These are phyloP conservation scores for Thryonomys swinderianus DNA, from an alignment of 2,113 vertebrate genomes.

Conservation along the genomic window DNA sequence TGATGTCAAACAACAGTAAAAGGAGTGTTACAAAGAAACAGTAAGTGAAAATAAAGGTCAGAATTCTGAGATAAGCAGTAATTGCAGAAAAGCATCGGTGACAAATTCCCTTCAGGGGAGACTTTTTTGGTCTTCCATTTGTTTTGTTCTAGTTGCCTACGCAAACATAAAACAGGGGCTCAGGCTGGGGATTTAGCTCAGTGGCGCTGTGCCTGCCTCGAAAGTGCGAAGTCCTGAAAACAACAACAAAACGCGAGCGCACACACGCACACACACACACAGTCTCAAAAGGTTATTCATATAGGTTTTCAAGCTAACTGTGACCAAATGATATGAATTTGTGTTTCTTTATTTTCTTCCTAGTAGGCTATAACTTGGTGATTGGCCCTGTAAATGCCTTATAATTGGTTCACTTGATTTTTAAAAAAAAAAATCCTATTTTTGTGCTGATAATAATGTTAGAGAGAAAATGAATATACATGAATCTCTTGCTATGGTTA, in stretches of 20 bases:
- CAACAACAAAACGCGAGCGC: too few relatives aligned
- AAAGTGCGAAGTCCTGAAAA: too few relatives aligned
- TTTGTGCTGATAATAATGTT: background rate
- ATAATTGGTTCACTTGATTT: background rate
- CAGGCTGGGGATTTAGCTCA: too few relatives aligned
- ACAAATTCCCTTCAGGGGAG: background rate
- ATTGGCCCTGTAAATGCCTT: background rate
- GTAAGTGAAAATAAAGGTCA: background rate
- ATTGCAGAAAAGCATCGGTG: background rate
- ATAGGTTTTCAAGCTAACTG: background rate
- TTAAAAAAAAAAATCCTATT: background rate
- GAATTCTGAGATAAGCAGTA: background rate
- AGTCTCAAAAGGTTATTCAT: background rate
- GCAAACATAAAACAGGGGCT: background rate
- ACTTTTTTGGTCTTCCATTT: background rate
- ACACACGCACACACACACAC: too few relatives aligned
- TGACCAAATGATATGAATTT: background rate
- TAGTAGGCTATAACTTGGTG: background rate
- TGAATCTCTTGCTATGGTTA: background rate
- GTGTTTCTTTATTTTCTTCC: background rate
- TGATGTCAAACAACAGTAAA: background rate
- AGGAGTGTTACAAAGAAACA: background rate
- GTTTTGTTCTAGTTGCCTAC: background rate
- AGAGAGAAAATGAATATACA: slow-evolving; percentile 11
- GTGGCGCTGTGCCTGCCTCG: too few relatives aligned